Conservation (phyloP, 2,797 vertebrate species). For the Brachymystax lenok region DNA sequence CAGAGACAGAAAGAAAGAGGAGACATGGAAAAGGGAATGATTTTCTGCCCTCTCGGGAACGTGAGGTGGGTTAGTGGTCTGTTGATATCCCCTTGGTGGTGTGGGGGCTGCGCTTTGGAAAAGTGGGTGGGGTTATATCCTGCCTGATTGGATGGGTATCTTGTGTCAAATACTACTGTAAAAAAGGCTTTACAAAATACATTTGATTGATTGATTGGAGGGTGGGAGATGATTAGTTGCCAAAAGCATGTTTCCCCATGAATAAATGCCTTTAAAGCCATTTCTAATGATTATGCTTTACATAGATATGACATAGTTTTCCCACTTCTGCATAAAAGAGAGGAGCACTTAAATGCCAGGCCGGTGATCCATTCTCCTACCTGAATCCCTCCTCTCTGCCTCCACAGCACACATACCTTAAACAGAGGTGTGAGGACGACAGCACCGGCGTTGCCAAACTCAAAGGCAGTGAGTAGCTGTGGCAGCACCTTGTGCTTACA, state of each 20-base stretch:
- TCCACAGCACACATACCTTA: conserved; percentile 71
- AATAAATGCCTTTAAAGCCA: background rate
- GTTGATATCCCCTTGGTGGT: too few relatives aligned
- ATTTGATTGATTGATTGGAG: too few relatives aligned
- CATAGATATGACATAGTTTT: background rate
- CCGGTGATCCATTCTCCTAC: background rate
- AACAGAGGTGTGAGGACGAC: conserved; percentile 90
- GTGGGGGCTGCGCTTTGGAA: too few relatives aligned
- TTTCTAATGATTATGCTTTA: background rate
- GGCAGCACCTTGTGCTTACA: conserved; percentile 93
- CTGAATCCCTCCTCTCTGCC: background rate
- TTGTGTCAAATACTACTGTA: too few relatives aligned
- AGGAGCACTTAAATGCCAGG: background rate
- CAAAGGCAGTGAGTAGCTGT: conserved; percentile 88
- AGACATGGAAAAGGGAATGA: background rate
- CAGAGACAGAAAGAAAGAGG: background rate
- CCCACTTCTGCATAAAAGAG: background rate
- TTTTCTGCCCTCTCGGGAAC: too few relatives aligned
- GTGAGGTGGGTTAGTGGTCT: too few relatives aligned
- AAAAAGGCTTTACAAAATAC: too few relatives aligned
- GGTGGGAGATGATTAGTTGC: too few relatives aligned
- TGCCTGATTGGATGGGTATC: too few relatives aligned
- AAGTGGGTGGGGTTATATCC: too few relatives aligned
- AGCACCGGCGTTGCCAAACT: conserved; percentile 88
- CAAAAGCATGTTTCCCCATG: too few relatives aligned